These are phyloP conservation scores for Platysteira castanea DNA, from an alignment of 2,113 vertebrate species.

Conservation along the genomic window DNA sequence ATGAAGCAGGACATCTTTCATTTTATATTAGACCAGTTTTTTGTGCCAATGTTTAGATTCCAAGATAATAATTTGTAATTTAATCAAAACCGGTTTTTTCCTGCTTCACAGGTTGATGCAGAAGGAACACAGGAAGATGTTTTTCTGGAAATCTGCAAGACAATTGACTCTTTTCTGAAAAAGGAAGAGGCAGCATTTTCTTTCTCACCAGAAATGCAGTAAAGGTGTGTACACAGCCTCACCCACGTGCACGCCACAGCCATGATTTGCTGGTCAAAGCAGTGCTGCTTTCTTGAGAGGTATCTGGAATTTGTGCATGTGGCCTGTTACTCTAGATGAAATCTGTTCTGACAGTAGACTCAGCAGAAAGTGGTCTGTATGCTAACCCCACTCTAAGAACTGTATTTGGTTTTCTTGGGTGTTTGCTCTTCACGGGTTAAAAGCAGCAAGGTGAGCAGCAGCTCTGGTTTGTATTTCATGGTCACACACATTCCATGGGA, in stretches of 20 bases:
- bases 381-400: neutral
- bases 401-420: neutral
- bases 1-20: neutral
- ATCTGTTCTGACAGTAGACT: neutral
- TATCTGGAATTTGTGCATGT: constrained; percentile 53
- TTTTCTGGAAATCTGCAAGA: constrained; percentile 84
- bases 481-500: neutral
- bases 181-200: constrained; percentile 9
- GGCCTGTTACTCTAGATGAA: neutral
- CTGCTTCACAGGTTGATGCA: constrained; percentile 81
- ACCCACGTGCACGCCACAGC: neutral
- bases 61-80: neutral
- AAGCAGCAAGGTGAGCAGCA: constrained; percentile 17
- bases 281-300: constrained; percentile 29
- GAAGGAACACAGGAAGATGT: constrained; percentile 85
- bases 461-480: neutral
- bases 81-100: neutral
- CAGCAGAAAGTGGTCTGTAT: neutral
- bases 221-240: neutral
- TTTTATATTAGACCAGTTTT: neutral
- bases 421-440: neutral
- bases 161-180: constrained; percentile 77
- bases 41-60: neutral
- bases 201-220: neutral
- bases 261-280: constrained; percentile 6